Evolutionary conservation across 2,797 vertebrate species (phyloP), one percentile per base, ranked within the genome.

Genomic region (Paguma larvata): DNA sequence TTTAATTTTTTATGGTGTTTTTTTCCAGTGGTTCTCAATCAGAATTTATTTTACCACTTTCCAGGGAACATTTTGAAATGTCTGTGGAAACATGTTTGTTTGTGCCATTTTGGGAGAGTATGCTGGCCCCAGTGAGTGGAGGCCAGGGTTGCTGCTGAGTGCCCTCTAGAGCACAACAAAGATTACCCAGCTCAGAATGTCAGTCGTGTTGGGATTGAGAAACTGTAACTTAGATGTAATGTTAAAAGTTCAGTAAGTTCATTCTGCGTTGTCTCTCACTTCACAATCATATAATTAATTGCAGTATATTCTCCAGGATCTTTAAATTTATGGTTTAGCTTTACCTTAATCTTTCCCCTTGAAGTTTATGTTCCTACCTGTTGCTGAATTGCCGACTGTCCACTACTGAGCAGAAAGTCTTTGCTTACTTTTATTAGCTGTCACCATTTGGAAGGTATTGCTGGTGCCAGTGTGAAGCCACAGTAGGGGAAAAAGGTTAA

Each of bases 391-490:
- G 85, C 70, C 83, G 48, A 53, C n/a, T 82, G 51, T 46, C 91
- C 27, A 82, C 27, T 87, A 3, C 27, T 72, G 72, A 78, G 67
- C 83, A 88, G 72, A 94, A 85, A 96, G 70, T 68, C 82, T 79
- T 30, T 82, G 90, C 75, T 78, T 87, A 46, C 70, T 94, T 89
- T 94, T 38, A 30, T 84, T 96, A 86, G 83, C 78, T 59, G 0
- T 70, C 38, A 11, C 72, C 32, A 16, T 67, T 68, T 56, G 78
- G 84, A n/a, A 44, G 59, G 32, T 92, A 27, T 75, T 84, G 30
- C 56, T 82, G 38, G 34, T 93, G 87, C 87, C 77, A 94, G 38
- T 82, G 72, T 96, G 77, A 89, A 96, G 67, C 82, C 75, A 73
- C 23, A 27, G 32, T 67, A 91, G 59, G 75, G 25, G 73, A 65